Percentiles rank a stretch among this genome's conserved stretches.
Conservation (phyloP, 2,113 vertebrate species). For the Dascyllus trimaculatus region DNA sequence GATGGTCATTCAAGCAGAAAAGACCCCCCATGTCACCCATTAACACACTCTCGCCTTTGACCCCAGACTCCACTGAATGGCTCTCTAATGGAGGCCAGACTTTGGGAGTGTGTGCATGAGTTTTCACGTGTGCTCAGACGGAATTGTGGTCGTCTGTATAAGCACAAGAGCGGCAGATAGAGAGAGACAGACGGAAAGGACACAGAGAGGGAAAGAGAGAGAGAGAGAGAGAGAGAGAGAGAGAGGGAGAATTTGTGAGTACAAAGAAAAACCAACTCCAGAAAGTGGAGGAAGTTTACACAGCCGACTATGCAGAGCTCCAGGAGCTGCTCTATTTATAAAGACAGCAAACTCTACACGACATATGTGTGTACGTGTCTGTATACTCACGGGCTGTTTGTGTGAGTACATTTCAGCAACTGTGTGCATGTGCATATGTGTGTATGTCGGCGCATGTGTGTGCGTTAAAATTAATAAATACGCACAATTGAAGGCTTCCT, state of each 20-base stretch:
- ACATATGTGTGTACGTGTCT: constrained; percentile 34
- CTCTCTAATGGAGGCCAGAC: constrained; percentile 82
- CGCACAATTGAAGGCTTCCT: constrained; percentile 87
- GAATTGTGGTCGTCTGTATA: constrained; percentile 28
- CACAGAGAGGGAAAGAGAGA: constrained; percentile 19
- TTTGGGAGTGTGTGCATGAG: constrained; percentile 33
- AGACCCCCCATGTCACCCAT: constrained; percentile 81
- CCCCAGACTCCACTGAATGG: constrained; percentile 69
- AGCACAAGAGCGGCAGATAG: constrained; percentile 37
- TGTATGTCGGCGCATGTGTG: constrained; percentile 6
- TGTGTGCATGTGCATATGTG: constrained; percentile 3
- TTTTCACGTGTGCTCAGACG: constrained; percentile 48
- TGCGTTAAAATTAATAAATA: constrained; percentile 86
- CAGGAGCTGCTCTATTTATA: constrained; percentile 83
- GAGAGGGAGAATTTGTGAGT: constrained; percentile 35
- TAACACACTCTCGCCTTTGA: constrained; percentile 81
- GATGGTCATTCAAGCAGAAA: constrained; percentile 77
- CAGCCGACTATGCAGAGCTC: constrained; percentile 70
- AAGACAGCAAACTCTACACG: constrained; percentile 73
- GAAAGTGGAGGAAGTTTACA: constrained; percentile 81
- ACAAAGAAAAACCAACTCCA: constrained; percentile 62
- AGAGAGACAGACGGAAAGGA: constrained; percentile 4
- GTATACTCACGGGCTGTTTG: constrained; percentile 43
- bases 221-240: constrained; percentile 13
- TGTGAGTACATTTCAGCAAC: constrained; percentile 24